Percentiles rank a stretch among this genome's conserved stretches.
phyloP scores from a whole-genome alignment of 1,140 invertebrate species.

The Platyscapa corneri region DNA sequence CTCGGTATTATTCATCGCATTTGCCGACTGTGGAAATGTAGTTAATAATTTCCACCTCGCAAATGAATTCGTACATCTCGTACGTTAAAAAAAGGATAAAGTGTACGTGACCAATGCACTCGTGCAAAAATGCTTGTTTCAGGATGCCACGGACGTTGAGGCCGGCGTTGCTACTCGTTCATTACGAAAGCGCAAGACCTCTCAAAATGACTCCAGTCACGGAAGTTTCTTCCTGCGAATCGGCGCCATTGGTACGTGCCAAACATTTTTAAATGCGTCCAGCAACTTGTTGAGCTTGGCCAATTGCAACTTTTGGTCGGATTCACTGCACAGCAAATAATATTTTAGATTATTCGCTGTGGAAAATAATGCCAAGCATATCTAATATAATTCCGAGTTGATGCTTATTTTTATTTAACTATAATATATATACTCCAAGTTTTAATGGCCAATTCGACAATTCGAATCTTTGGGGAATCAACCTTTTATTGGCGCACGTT shows the following conservation, averaged over 20 bases:
- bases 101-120: background rate
- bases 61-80: no score
- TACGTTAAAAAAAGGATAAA: background rate
- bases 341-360: background rate
- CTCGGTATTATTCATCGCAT: background rate
- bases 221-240: conserved; percentile 97
- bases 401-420: background rate
- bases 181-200: conserved; percentile 88
- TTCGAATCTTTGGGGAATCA: background rate
- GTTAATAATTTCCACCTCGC: no score
- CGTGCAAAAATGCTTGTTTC: conserved; percentile 45
- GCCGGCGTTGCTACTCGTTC: conserved; percentile 80
- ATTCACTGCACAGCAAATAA: background rate
- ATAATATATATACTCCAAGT: background rate
- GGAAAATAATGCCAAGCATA: background rate
- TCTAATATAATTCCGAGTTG: background rate
- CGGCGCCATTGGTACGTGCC: conserved; percentile 90
- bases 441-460: background rate
- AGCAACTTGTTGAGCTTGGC: background rate
- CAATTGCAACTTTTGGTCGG: background rate
- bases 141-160: conserved; percentile 81
- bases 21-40: background rate
- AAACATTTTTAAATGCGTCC: background rate
- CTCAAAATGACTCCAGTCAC: conserved; percentile 93
- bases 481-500: background rate